These are phyloP conservation scores for Agrilus cyanescens DNA, from an alignment of 2,888 invertebrate genomes.

Conservation along the genomic window DNA sequence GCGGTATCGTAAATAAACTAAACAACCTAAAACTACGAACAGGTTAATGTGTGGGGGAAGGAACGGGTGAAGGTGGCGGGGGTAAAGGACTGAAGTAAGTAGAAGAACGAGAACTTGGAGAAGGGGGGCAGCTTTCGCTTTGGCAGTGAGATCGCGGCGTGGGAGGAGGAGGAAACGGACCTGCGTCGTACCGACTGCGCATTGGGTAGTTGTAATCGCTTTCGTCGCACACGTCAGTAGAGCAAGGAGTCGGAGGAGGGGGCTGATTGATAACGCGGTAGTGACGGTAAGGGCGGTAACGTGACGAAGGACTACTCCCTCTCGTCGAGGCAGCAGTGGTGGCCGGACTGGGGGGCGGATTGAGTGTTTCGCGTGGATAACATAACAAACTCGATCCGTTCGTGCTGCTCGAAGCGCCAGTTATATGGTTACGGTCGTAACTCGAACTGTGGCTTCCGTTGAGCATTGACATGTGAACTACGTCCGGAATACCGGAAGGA, in stretches of 20 bases:
- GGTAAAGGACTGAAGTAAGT: constrained; percentile 71
- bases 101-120: constrained; percentile 61
- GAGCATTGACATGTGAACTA: constrained; percentile 52
- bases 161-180: constrained; percentile 64
- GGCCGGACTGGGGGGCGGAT: constrained; percentile 86
- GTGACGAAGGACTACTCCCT: constrained; percentile 43
- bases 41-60: constrained; percentile 41
- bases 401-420: constrained; percentile 55
- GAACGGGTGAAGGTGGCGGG: constrained; percentile 78
- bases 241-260: constrained; percentile 90
- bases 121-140: constrained; percentile 57
- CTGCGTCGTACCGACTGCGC: constrained; percentile 27
- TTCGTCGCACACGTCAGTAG: constrained; percentile 87
- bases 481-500: constrained; percentile 33
- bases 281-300: constrained; percentile 64
- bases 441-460: constrained; percentile 51
- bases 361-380: constrained; percentile 76
- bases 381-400: constrained; percentile 42
- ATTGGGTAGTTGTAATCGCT: constrained; percentile 64
- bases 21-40: constrained; percentile 16
- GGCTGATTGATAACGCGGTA: constrained; percentile 62
- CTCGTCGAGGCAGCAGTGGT: constrained; percentile 52
- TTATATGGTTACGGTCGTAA: constrained; percentile 54
- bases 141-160: constrained; percentile 66
- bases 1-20: too few species aligned